These are phyloP conservation scores for Hippocampus mohnikei DNA, from an alignment of 2,113 vertebrate genomes.

Conservation along the genomic window DNA sequence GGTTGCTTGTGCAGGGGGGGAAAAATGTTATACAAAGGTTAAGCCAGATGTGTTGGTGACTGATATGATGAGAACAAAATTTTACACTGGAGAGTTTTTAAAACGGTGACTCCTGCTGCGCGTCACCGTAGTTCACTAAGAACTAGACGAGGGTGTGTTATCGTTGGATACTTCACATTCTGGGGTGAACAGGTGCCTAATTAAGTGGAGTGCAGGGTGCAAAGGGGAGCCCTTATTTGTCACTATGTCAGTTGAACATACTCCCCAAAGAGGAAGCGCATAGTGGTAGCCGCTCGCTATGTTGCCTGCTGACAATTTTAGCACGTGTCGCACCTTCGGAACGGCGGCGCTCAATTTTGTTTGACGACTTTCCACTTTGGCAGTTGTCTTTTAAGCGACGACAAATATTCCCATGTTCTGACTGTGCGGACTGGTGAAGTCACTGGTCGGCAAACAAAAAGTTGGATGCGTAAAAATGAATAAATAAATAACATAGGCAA, in stretches of 20 bases:
- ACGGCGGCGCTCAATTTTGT: not conserved
- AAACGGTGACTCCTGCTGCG: not conserved
- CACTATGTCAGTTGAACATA: not conserved
- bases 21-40: too few relatives aligned
- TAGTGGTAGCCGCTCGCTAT: not conserved
- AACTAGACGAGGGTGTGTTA: not conserved
- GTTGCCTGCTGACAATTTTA: not conserved
- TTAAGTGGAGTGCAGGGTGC: not conserved
- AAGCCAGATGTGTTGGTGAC: too few relatives aligned
- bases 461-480: too few relatives aligned
- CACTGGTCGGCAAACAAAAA: too few relatives aligned
- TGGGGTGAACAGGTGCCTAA: not conserved
- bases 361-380: not conserved
- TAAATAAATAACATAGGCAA: too few relatives aligned
- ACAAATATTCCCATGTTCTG: too few relatives aligned
- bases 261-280: not conserved
- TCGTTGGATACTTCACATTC: not conserved
- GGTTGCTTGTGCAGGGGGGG: too few relatives aligned
- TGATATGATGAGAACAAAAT: too few relatives aligned
- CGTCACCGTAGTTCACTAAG: not conserved
- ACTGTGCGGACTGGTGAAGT: too few relatives aligned
- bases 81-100: not conserved
- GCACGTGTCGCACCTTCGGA: not conserved
- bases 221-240: slow-evolving; percentile 1
- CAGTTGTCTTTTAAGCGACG: too few relatives aligned